These are phyloP conservation scores for Drosophila crucigera DNA, from an alignment of 2,888 invertebrate species.

Conservation along the genomic window DNA sequence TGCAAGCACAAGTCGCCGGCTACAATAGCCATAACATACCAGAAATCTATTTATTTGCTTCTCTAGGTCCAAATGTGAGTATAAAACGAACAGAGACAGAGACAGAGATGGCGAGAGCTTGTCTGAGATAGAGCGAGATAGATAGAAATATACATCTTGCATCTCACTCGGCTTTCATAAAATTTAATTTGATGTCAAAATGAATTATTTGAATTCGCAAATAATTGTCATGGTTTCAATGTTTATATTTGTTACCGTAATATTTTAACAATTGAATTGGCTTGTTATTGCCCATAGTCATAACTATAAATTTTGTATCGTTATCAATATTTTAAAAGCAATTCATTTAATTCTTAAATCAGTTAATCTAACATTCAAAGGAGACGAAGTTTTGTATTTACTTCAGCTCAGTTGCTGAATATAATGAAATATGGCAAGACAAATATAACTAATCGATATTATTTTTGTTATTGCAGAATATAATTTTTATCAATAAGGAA, in stretches of 20 bases:
- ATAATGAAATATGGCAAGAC: no score
- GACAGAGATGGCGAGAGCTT: not conserved
- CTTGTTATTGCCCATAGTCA: not conserved
- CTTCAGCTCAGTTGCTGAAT: not conserved
- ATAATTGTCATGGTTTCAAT: not conserved
- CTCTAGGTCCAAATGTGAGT: slow-evolving; percentile 90
- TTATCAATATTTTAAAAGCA: not conserved
- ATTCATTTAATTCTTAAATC: not conserved
- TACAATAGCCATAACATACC: slow-evolving; percentile 92
- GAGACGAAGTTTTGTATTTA: not conserved
- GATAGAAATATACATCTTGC: not conserved
- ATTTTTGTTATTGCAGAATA: slow-evolving; percentile 87
- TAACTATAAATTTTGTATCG: not conserved
- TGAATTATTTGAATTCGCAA: not conserved
- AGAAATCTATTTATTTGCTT: slow-evolving; percentile 93
- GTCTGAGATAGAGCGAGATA: not conserved
- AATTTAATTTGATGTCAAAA: not conserved
- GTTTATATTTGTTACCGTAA: not conserved
- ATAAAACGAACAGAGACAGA: slow-evolving; percentile 29
- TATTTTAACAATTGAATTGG: not conserved
- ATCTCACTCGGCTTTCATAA: not conserved
- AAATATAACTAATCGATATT: not conserved
- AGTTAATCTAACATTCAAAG: not conserved
- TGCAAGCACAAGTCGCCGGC: slow-evolving; percentile 95
- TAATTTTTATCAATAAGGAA: slow-evolving; percentile 94